Evolutionary conservation across 2,113 vertebrate genomes (phyloP), one percentile per base, ranked within the genome.

Genomic region (Pyxicephalus adspersus): DNA sequence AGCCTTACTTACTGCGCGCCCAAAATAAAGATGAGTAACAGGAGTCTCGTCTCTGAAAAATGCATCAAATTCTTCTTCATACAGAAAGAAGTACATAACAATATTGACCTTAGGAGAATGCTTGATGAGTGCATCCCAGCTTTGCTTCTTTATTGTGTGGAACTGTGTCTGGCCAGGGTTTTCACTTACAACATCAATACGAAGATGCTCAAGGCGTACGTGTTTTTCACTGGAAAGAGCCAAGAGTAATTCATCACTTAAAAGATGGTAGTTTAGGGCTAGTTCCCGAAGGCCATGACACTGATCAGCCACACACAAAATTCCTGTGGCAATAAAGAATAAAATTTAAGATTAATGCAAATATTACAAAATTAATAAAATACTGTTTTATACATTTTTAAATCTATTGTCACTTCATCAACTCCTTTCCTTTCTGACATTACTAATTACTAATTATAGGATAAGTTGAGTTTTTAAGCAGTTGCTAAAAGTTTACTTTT

Each of bases 291-390:
- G 90, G 52, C 93, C 93, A 1, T 92, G 91, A 75, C 93, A 94
- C 83, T 93, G 93, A 70, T 94, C 91, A 50, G 93, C 92, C 50
- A 94, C 92, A 83, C 92, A 93, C n/a, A 94, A 89, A 78, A 94
- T 91, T 20, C 93, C 93, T 94, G 83, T 45, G 18, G 29, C 76
- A 86, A 65, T 82, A 70, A 65, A 71, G 25, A 58, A 68, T 19
- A 23, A 64, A 34, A 26, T 22, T n/a, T n/a, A n/a, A 61, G n/a
- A 83, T 67, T 67, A 38, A 3, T 45, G 2, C n/a, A 67, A 60
- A 4, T 9, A 38, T 22, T 60, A 19, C 23, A 60, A 22, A n/a
- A 11, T 13, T 2, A 4, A 3, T 7, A 20, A 61, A 22, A 60
- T 60, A 22, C 3, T 22, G 22, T 0, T 61, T 13, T 8, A 45